phyloP scores from a whole-genome alignment of 2,888 invertebrate species.

The Agriopis leucophaearia region DNA sequence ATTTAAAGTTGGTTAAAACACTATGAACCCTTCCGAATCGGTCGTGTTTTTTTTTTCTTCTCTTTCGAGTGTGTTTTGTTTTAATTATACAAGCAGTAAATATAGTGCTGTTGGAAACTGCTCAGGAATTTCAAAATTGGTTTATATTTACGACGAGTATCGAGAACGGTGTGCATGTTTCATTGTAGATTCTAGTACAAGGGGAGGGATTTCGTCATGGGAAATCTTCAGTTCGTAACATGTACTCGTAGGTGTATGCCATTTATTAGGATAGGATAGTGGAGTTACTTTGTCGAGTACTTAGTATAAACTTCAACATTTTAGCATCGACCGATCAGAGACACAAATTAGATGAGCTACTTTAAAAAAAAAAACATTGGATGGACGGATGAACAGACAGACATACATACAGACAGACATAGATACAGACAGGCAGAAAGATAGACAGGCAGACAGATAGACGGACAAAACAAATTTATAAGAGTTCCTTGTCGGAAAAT shows the following conservation, averaged over 20 bases:
- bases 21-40: no score
- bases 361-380: no score
- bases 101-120: not conserved
- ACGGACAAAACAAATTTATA: no score
- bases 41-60: no score
- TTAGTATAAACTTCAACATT: not conserved
- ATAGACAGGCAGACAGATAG: no score
- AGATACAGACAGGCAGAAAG: no score
- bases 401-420: no score
- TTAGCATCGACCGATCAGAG: not conserved
- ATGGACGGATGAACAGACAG: no score
- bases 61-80: no score
- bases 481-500: no score
- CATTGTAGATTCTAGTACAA: constrained; percentile 69
- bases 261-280: constrained; percentile 49
- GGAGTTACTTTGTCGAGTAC: constrained; percentile 32
- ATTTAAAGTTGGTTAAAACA: no score
- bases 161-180: constrained; percentile 64
- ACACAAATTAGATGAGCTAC: no score
- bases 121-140: not conserved
- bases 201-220: constrained; percentile 72
- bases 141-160: constrained; percentile 15
- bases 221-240: constrained; percentile 59
- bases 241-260: constrained; percentile 56
- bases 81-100: not conserved